Conservation (phyloP, 2,113 vertebrate genomes). For the Copsychus sechellarum region DNA sequence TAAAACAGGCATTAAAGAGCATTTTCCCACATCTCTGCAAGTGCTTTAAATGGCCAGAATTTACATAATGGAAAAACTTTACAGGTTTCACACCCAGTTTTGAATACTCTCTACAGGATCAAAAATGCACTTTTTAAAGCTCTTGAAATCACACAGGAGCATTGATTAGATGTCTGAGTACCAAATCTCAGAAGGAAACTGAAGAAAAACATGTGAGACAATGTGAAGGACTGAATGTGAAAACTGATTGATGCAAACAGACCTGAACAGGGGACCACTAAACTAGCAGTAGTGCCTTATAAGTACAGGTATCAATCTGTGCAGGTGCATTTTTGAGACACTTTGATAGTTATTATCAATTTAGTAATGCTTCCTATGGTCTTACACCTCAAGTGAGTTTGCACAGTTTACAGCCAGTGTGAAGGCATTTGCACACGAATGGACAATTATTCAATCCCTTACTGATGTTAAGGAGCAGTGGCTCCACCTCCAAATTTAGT, state of each 20-base stretch:
- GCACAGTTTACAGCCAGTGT: not conserved
- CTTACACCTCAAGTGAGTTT: not conserved
- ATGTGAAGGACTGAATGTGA: not conserved
- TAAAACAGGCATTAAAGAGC: not conserved
- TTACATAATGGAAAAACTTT: not conserved
- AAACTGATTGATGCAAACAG: not conserved
- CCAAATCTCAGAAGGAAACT: not conserved
- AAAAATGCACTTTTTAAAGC: not conserved
- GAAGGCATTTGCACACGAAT: not conserved
- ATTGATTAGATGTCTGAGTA: not conserved
- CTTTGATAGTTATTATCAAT: not conserved
- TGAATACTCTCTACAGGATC: not conserved
- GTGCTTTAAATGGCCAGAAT: not conserved
- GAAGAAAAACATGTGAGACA: not conserved
- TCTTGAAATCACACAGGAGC: not conserved
- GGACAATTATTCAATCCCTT: not conserved
- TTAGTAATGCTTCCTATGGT: not conserved
- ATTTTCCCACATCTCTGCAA: not conserved
- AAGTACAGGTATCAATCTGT: not conserved
- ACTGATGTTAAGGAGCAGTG: not conserved
- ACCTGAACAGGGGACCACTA: not conserved
- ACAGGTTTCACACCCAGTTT: not conserved
- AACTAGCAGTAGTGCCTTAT: not conserved
- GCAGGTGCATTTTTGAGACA: not conserved
- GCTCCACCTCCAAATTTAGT: not conserved